A percentile compares a stretch with the other conserved stretches of the same genome.
Conservation (phyloP, 37 sponge, comb jelly and placozoan genomes). For the Haliclona indistincta region DNA sequence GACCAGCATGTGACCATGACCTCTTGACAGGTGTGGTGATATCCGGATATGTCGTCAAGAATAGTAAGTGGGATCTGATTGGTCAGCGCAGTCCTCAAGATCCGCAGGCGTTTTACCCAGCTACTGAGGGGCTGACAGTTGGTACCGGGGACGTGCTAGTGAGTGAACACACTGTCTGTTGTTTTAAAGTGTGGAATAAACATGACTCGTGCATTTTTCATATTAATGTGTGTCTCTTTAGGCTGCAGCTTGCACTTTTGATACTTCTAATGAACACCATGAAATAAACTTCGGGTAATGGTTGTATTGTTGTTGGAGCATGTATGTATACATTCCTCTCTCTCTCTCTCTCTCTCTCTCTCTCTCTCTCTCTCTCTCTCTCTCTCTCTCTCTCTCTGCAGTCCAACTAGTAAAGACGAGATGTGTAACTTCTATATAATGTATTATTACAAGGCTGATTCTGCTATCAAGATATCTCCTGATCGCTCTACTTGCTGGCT, state of each 20-base stretch:
- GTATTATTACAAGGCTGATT: constrained; percentile 78
- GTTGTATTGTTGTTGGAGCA: background rate
- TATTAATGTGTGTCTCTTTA: background rate
- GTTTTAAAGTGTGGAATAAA: background rate
- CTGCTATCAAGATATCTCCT: background rate
- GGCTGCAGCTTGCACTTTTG: constrained; percentile 20
- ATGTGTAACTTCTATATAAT: constrained; percentile 99
- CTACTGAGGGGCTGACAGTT: constrained; percentile 17
- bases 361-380: constrained; percentile 4
- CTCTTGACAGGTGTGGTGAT: constrained; percentile 43
- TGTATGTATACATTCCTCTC: constrained; percentile 7
- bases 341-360: background rate
- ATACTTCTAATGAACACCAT: constrained; percentile 12
- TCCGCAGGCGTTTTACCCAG: constrained; percentile 77
- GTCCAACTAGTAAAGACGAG: constrained; percentile 73
- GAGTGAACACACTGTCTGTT: background rate
- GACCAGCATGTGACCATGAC: background rate
- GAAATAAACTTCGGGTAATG: constrained; percentile 61
- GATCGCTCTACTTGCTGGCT: constrained; percentile 17
- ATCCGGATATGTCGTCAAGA: constrained; percentile 52
- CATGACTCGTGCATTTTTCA: too few species aligned
- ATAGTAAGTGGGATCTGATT: constrained; percentile 56
- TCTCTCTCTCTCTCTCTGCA: constrained; percentile 9
- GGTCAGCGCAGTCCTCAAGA: constrained; percentile 81
- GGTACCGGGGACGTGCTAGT: constrained; percentile 42